Evolutionary conservation across 2,113 vertebrate genomes (phyloP), one percentile per base, ranked within the genome.

Genomic region (Gasterosteus nipponicus): DNA sequence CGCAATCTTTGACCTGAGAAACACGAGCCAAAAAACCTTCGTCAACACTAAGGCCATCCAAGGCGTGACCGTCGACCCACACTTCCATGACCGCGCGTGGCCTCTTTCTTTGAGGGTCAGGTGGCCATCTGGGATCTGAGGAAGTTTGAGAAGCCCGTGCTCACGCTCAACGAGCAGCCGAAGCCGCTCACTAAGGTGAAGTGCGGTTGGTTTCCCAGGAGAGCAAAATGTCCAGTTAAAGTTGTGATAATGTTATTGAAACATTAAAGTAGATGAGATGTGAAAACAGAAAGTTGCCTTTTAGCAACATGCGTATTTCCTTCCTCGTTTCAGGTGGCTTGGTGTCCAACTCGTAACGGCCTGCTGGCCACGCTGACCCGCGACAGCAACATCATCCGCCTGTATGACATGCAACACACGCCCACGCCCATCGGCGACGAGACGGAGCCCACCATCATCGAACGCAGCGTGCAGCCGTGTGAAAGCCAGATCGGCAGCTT

Each of bases 31-130:
- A 87, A 99, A 99, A 81, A 98, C 98, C 16, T 99, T 99, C 79
- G 98, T 99, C 19, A 99, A 99, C 90, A 99, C 98, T 44, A 99
- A 99, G 91, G 98, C 98, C 86, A 96, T 99, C 80, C 98, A 99
- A 80, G 98, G 98, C 0, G 98, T 99, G 64, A 96, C 96, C 0
- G 97, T 99, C 0, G 98, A 99, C 88, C 98, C 98, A 0, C 96
- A 97, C 86, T 98, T 98, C 92, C 96, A 95, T 0, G 97, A 99
- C 86, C 96, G 98, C 96, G 98, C 0, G 97, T 99, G 49, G 98
- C 98, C 51, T 99, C 98, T 81, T 99, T 98, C 91, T 98, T 96
- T 56, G 98, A 99, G 93, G 98, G 98, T 2, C 98, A 99, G 88
- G 98, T 99, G 89, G 98, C 97, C 63, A 99, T 99, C 91, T 99